Percentiles rank a stretch among this genome's conserved stretches.
Evolutionary conservation across 2,113 vertebrate species (phyloP).

Genomic region (Pantherophis guttatus): DNA sequence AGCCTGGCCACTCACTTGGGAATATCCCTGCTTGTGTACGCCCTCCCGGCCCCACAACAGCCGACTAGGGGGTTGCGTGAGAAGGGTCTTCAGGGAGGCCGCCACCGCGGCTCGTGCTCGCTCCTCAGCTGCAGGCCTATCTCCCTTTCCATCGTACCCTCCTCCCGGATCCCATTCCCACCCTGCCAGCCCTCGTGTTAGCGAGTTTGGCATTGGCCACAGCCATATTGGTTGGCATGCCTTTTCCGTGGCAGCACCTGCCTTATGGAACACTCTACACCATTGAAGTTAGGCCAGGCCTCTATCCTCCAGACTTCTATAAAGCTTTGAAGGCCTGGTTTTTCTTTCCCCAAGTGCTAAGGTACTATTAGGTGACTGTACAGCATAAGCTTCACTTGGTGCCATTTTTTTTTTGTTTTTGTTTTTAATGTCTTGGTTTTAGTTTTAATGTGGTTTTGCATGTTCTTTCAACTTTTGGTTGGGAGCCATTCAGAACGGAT

Average conservation of each 20-base stretch:
- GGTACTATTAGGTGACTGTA: neutral
- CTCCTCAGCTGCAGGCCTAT: too few species aligned
- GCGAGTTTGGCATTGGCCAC: too few species aligned
- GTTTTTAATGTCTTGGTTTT: neutral
- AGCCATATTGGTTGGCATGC: too few species aligned
- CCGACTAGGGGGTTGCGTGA: too few species aligned
- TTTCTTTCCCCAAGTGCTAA: neutral
- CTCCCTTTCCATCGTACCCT: too few species aligned
- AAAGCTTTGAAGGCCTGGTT: neutral
- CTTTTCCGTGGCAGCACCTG: neutral
- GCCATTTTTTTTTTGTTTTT: neutral
- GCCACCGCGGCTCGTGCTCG: too few species aligned
- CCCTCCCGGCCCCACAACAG: too few species aligned
- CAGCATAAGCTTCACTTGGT: neutral
- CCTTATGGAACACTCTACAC: neutral
- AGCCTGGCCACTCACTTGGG: too few species aligned
- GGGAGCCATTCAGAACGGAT: neutral
- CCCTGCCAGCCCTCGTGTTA: too few species aligned
- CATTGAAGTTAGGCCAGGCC: neutral
- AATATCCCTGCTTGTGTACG: too few species aligned
- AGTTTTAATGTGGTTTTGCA: neutral
- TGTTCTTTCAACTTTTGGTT: neutral
- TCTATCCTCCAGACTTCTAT: neutral
- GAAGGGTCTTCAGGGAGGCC: too few species aligned
- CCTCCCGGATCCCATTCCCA: too few species aligned